Evolutionary conservation across 2,113 vertebrate genomes (phyloP), one percentile per base, ranked within the genome.

Genomic region (Seriola rivoliana): DNA sequence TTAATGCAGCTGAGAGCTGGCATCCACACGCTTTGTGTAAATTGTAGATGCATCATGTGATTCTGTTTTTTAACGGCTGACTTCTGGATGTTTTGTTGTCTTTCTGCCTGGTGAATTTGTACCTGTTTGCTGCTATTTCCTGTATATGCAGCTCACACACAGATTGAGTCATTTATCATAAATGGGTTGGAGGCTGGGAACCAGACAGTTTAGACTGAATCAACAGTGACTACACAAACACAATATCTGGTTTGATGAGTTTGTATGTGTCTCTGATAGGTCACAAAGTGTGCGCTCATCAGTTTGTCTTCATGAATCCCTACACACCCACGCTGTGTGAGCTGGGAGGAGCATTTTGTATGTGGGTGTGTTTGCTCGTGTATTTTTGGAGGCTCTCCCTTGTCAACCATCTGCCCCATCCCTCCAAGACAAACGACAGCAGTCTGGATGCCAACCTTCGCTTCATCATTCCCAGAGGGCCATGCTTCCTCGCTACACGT

Each of bases 401-500:
- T 12, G 68, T 73, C 58, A 38, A 52, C 62, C 12, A 62, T 23
- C 40, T 71, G 59, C 73, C 72, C 58, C 52, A 25, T 81, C 81
- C 72, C 72, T 65, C 34, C 40, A 10, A 85, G 72, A 86, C 76
- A 84, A 88, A 81, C 13, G 17, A 50, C 46, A 36, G 19, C n/a
- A 65, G 66, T 48, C 17, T 50, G 23, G 36, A 70, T 72, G 60
- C 57, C 69, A 80, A 19, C 57, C 38, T 36, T 66, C 50, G 12
- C 67, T 44, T 71, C 52, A 46, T 75, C 71, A 48, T 58, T 66
- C 81, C 76, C 69, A 87, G 48, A 84, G 66, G 75, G 44, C 65
- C 29, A 6, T 74, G 74, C 21, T 71, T 84, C 60, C 50, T 70
- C 57, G 1, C 58, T 40, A 64, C 82, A 83, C 21, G 64, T 77